A percentile compares a stretch with the other conserved stretches of the same genome.
Evolutionary conservation across 2,797 vertebrate species (phyloP).

Genomic region (Sciurus carolinensis): DNA sequence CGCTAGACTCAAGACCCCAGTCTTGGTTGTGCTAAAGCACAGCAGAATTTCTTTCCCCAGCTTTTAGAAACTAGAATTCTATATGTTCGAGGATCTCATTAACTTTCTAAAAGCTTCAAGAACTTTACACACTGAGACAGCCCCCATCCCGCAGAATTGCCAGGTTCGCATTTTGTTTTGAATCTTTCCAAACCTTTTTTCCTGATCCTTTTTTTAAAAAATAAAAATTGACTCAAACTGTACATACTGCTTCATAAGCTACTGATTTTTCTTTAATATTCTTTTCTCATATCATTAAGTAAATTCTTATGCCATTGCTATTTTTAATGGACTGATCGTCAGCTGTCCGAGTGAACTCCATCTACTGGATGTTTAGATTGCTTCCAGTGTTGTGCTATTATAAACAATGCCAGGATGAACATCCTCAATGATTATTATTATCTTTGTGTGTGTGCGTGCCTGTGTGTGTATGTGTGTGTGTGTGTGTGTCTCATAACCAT

Average conservation of each 20-base stretch:
- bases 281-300: background rate
- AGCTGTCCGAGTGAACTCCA: background rate
- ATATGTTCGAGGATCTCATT: background rate
- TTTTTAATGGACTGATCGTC: slow-evolving; percentile 6
- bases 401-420: slow-evolving; percentile 34
- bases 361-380: background rate
- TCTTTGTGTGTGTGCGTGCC: background rate
- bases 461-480: background rate
- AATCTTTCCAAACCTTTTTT: background rate
- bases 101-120: background rate
- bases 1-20: background rate
- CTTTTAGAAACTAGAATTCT: background rate
- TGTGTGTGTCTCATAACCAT: background rate
- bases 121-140: background rate
- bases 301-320: background rate
- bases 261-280: background rate
- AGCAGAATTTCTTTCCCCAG: background rate
- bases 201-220: background rate
- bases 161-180: background rate
- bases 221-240: background rate
- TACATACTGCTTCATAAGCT: slow-evolving; percentile 9
- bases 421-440: background rate
- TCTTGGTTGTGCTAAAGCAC: background rate
- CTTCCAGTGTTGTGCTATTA: background rate
- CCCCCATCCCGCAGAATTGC: accelerated